These are phyloP conservation scores for Allobates femoralis DNA, from an alignment of 2,797 vertebrate genomes.

Conservation along the genomic window DNA sequence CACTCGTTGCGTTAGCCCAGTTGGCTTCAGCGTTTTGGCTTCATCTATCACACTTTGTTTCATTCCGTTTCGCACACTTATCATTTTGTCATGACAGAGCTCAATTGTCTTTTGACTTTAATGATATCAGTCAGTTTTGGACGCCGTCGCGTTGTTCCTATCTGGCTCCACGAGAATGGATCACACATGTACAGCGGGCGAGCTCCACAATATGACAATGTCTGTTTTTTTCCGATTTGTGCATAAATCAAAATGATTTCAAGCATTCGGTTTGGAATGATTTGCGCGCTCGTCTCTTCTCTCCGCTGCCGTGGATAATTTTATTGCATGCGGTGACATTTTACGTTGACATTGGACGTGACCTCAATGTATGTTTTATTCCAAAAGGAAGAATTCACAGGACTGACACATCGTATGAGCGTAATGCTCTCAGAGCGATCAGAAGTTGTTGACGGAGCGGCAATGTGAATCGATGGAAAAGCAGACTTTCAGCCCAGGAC, in stretches of 20 bases:
- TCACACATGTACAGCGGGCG: constrained; percentile 51
- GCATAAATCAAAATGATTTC: constrained; percentile 51
- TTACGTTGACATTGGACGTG: constrained; percentile 2
- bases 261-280: constrained; percentile 26
- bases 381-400: not conserved
- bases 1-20: constrained; percentile 9
- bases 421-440: not conserved
- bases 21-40: constrained; percentile 49
- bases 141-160: constrained; percentile 36
- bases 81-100: constrained; percentile 58
- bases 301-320: constrained; percentile 15
- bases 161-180: constrained; percentile 24
- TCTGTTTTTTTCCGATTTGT: constrained; percentile 37
- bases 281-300: constrained; percentile 20
- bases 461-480: not conserved
- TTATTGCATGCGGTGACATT: constrained; percentile 24
- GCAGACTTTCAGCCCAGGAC: not conserved
- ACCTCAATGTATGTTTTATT: constrained; percentile 34
- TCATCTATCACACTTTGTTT: constrained; percentile 56
- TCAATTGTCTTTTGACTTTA: constrained; percentile 57
- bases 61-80: constrained; percentile 56
- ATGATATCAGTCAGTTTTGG: constrained; percentile 57
- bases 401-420: constrained; percentile 15
- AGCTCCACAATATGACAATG: constrained; percentile 40
- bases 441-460: not conserved